Evolutionary conservation across 2,113 vertebrate genomes (phyloP), one percentile per base, ranked within the genome.

Genomic region (Pungitius pungitius): DNA sequence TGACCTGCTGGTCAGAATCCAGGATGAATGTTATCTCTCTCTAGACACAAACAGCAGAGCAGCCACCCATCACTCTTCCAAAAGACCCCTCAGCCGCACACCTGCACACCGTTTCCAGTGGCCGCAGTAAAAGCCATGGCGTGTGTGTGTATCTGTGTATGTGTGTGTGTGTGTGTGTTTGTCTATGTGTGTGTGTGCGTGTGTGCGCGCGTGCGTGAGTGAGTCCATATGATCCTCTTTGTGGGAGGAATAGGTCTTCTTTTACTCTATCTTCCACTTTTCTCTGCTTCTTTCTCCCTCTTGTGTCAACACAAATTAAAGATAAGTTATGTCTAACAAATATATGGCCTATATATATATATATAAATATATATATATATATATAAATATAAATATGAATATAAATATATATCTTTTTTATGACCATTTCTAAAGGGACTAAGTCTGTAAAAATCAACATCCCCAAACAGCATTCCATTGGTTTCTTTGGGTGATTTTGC

Each of bases 361-460:
- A 90, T 89, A 89, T 78, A 92, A 83, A 51, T 64, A 86, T 75
- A 90, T 89, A 89, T 78, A 92, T 82, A 51, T 64, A 86, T 75
- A 86, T 85, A 86, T 77, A 75, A 55, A 85, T 74, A 82, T 83
- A 59, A 63, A 86, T 86, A 88, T 82, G 81, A 66, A 85, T 87
- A 88, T 79, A 90, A 82, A 87, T 87, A 85, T 88, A 83, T 87
- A 88, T 86, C 82, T 92, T 91, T 92, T 91, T 90, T 90, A 92
- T 89, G 85, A 88, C 83, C 72, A 89, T 92, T 92, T 92, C 86
- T 91, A 90, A 89, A 59, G 80, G 87, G 86, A 89, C 79, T 88
- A 84, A 78, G 90, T 91, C 87, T 91, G 89, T 91, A 91, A 86
- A 85, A 82, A 79, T 83, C 79, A 81, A 82, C 84, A 89, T 84